phyloP scores from a whole-genome alignment of 2,888 invertebrate species.

The Agrotis exclamationis region DNA sequence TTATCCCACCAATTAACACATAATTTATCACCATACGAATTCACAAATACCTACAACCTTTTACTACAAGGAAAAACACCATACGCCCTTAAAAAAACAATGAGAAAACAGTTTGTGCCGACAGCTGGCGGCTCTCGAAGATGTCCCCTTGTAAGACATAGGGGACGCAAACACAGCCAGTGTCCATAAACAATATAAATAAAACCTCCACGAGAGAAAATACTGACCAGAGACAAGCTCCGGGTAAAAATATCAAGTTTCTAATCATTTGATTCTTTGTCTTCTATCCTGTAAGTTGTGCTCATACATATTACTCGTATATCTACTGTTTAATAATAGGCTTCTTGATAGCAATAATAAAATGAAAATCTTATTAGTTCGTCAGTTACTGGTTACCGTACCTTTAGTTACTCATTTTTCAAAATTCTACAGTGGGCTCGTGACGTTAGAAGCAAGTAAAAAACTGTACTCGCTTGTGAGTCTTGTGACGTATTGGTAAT shows the following conservation, averaged over 20 bases:
- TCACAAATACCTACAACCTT: neutral
- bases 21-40: neutral
- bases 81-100: slow-evolving; percentile 28
- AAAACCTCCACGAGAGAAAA: slow-evolving; percentile 45
- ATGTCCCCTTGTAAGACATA: slow-evolving; percentile 49
- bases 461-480: no score
- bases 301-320: neutral
- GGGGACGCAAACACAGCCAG: slow-evolving; percentile 46
- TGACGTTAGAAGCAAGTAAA: no score
- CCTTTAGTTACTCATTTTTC: no score
- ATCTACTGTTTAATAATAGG: no score
- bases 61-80: neutral
- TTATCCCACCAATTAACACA: no score
- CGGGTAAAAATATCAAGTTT: slow-evolving; percentile 28
- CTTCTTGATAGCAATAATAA: no score
- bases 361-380: no score
- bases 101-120: slow-evolving; percentile 35
- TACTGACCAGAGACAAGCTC: slow-evolving; percentile 27
- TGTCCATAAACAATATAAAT: slow-evolving; percentile 57
- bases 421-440: no score
- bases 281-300: neutral
- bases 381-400: no score
- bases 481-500: no score
- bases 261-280: slow-evolving; percentile 17
- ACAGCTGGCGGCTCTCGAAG: slow-evolving; percentile 47